Evolutionary conservation across 2,113 vertebrate genomes (phyloP), one percentile per base, ranked within the genome.

Genomic region (Lagopus leucura): DNA sequence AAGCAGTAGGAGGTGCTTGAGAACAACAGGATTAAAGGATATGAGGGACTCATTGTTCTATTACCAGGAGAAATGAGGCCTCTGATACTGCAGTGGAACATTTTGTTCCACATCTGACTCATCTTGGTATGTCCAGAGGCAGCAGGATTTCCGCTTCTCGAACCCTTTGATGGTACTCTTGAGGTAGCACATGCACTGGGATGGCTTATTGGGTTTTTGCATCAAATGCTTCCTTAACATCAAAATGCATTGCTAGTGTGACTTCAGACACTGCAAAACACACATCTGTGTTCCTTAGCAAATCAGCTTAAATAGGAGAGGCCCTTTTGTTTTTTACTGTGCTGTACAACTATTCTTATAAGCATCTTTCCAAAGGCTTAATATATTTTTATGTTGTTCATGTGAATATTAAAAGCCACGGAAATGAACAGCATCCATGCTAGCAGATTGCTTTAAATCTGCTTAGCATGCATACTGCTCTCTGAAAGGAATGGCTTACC

Each of bases 51-150:
- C 4, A 0, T 57, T 34, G 48, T 47, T 93, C 82, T 73, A 63
- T 86, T 69, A 72, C 48, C 19, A 45, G 36, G 43, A 86, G 70
- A 78, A 93, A 86, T 73, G 7, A 52, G 72, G 79, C 24, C 79
- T 88, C 58, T 16, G 4, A 15, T 34, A 43, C 47, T 25, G 47
- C 88, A 64, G 82, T 22, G 3, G 38, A 42, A 57, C 18, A 4
- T 67, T 80, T 77, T 76, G 60, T 82, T 74, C 79, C 66, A 36
- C 48, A 69, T 89, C 61, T 72, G 76, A 94, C 57, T 75, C 96
- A 91, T 15, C 32, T 40, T 88, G 74, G 70, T 63, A 8, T 2
- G 57, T 28, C 85, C 24, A 54, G 72, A 61, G 65, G 8, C 75
- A 93, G 87, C 3, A 3, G 75, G 89, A 78, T 72, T 83, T 71